A percentile compares a stretch with the other conserved stretches of the same genome.
phyloP scores from a whole-genome alignment of 2,113 vertebrate genomes.

The Oreotrochilus melanogaster region DNA sequence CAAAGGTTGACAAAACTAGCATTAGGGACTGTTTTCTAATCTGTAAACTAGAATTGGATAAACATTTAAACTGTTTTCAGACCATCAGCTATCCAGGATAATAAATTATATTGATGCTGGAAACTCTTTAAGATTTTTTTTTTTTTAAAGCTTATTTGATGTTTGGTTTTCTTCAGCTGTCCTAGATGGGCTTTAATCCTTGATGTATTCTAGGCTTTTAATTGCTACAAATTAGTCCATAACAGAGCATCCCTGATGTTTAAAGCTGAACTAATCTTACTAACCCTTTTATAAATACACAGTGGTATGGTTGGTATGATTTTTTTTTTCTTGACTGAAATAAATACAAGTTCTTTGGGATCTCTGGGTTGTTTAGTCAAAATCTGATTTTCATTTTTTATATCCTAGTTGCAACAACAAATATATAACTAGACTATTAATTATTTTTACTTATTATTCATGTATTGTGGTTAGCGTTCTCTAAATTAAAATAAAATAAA shows the following conservation, averaged over 20 bases:
- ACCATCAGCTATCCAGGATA: not conserved
- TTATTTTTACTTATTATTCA: not conserved
- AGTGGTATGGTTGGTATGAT: not conserved
- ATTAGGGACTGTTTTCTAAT: not conserved
- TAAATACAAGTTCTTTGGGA: not conserved
- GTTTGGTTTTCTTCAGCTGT: not conserved
- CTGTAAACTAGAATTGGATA: not conserved
- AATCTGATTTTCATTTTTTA: not conserved
- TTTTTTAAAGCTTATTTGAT: not conserved
- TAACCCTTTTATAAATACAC: not conserved
- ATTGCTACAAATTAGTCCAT: not conserved
- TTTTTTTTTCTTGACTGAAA: not conserved
- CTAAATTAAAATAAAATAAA: not conserved
- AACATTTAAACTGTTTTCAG: not conserved
- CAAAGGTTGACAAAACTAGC: not conserved
- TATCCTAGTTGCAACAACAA: not conserved
- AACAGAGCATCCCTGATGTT: not conserved
- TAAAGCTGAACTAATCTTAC: not conserved
- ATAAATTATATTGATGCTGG: not conserved
- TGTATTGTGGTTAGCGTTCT: not conserved
- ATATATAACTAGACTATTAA: not conserved
- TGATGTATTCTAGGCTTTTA: not conserved
- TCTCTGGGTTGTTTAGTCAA: not conserved
- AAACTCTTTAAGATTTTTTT: not conserved
- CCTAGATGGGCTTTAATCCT: not conserved